Evolutionary conservation across 2,113 vertebrate species (phyloP), one percentile per base, ranked within the genome.

Genomic region (Suricata suricatta): DNA sequence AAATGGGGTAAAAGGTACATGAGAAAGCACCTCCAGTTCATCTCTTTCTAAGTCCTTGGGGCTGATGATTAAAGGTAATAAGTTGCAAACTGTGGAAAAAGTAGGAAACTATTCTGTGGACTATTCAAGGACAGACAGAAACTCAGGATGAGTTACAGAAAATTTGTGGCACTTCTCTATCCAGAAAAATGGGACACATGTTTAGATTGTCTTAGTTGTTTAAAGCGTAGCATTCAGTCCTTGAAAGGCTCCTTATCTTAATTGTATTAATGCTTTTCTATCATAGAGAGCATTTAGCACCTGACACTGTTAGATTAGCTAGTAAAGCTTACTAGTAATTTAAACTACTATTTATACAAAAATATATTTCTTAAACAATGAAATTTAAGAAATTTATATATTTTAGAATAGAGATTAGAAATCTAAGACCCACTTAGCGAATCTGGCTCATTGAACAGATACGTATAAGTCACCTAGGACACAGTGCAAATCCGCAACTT

Each of bases 21-120:
- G 50, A 88, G 64, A 93, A 90, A 94, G 44, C 21, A 92, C 82
- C 86, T 92, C 21, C 31, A 12, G 63, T 95, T 88, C 25, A 27
- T 80, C 57, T 88, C 25, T 57, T 95, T 83, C 1, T 87, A 47
- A 27, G 25, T 66, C 72, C 69, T 21, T 13, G 95, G 60, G 72
- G 50, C 57, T 90, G 50, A 96, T 79, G 60, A 95, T 72, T 72
- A 82, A 38, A 79, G 10, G 69, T 66, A 83, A 31, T 71, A 91
- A 89, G 47, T 92, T 92, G 71, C 90, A 97, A 97, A 60, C 69
- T 84, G 35, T 68, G 71, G 38, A n/a, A 84, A 74, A 92, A 50
- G 50, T 74, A 76, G 47, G 3, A 81, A 96, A 63, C 47, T 63
- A 4, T 72, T 74, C 15, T 57, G 76, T 68, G 47, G 19, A 74